These are phyloP conservation scores for Rhabdophis nuchalis DNA, from an alignment of 2,797 vertebrate species.

Conservation along the genomic window DNA sequence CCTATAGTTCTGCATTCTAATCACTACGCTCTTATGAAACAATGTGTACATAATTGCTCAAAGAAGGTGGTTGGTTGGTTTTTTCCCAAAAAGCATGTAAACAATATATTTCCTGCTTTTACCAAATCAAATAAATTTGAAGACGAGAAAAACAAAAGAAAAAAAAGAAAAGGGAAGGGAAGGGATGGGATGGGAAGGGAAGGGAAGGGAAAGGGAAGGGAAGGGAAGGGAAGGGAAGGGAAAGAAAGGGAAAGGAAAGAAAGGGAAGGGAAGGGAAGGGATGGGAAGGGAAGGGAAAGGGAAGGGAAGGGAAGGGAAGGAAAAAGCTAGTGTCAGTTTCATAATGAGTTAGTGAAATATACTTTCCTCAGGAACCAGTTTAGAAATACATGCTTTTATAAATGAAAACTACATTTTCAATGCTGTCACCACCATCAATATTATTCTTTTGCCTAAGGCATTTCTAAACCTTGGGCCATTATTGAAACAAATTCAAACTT, in stretches of 20 bases:
- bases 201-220: too few relatives aligned
- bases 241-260: not conserved
- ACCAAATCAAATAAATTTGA: not conserved
- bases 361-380: not conserved
- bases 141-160: not conserved
- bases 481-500: not conserved
- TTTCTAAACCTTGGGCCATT: not conserved
- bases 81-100: not conserved
- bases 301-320: too few relatives aligned
- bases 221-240: too few relatives aligned
- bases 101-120: not conserved
- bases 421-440: not conserved
- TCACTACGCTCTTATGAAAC: not conserved
- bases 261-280: too few relatives aligned
- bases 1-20: too few relatives aligned
- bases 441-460: not conserved
- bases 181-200: too few relatives aligned
- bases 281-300: too few relatives aligned
- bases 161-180: too few relatives aligned
- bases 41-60: not conserved
- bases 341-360: not conserved
- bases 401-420: not conserved
- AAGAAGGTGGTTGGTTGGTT: not conserved
- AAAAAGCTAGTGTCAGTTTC: not conserved
- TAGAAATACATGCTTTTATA: not conserved